Evolutionary conservation across 92 coral and sea anemone genomes (phyloP).

Genomic region (Palythoa caribaeorum): DNA sequence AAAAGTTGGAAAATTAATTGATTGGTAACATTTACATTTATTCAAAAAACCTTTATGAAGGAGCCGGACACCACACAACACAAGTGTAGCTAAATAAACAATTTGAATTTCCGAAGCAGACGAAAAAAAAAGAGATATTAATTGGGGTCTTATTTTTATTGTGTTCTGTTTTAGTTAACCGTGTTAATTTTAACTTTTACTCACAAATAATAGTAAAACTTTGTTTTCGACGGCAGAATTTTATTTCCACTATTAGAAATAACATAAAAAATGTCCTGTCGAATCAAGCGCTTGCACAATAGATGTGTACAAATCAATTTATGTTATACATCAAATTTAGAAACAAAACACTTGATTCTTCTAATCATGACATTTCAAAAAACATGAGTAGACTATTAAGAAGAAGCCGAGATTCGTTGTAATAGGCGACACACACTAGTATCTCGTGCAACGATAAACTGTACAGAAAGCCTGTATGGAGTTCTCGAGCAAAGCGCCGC

Average conservation of each 20-base stretch:
- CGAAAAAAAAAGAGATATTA: too few species aligned
- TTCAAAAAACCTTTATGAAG: neutral
- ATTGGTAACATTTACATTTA: neutral
- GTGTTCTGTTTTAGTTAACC: neutral
- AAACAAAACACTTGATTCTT: neutral
- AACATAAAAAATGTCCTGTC: neutral
- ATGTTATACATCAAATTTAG: neutral
- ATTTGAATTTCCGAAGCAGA: neutral
- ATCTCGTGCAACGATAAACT: too few species aligned
- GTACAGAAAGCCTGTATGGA: too few species aligned
- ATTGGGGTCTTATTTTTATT: neutral
- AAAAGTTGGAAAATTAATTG: neutral
- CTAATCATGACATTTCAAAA: too few species aligned
- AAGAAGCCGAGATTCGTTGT: too few species aligned
- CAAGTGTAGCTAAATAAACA: neutral
- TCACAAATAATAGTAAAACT: neutral
- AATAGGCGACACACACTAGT: too few species aligned
- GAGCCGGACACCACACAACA: neutral
- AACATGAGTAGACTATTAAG: too few species aligned
- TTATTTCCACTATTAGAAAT: neutral
- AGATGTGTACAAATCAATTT: neutral
- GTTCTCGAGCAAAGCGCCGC: too few species aligned
- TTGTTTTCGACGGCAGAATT: neutral
- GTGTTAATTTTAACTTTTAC: neutral
- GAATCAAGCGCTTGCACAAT: neutral